Base-by-base conservation (phyloP, 2,113 vertebrate genomes). In the Lycaon pictus region DNA sequence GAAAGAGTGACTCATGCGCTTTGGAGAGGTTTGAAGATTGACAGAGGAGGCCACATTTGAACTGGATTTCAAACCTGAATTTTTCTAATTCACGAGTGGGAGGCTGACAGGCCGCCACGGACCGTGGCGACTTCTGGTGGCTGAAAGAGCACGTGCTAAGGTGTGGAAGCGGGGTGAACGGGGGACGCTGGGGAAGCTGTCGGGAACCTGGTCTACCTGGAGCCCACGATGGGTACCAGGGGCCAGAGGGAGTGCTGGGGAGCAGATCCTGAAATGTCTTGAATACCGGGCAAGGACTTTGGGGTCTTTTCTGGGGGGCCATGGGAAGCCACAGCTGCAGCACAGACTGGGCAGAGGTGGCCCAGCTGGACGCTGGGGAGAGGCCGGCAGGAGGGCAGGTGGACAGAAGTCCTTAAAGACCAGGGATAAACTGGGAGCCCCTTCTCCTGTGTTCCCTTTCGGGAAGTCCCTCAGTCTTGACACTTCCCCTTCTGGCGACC, bases 381-480 rank as follows among this genome's bases (percentile, higher is more conserved):
- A 67, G 60, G 19, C 35, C 23, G 1, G 23, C 2, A 3, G 71
- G 22, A n/a, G 25, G 43, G 20, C 58, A 63, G 77, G 93, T 51
- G 72, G 67, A 2, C 74, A 80, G 82, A 15, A 10, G 32, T 23
- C 80, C 72, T 72, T 51, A n/a, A 19, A 71, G 96, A 11, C 43
- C 81, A 22, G 5, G 43, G 86, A 23, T 88, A 56, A 60, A 27
- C 56, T 10, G 7, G 69, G 72, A 84, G 83, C 25, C 32, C 72
- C 69, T 3, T 48, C 23, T 87, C 20, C 92, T 65, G 69, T 53
- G 96, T 97, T 96, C 96, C 96, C 48, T 95, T 85, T 96, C 0
- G 97, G 98, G 92, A 98, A 98, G 97, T 96, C 97, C 98, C 98
- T 94, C n/a, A 0, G 25, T 55, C 58, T 55, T 13, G 37, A 53